A percentile compares a stretch with the other conserved stretches of the same genome.
phyloP scores from a whole-genome alignment of 1,140 invertebrate species.

The Ylistrum balloti region DNA sequence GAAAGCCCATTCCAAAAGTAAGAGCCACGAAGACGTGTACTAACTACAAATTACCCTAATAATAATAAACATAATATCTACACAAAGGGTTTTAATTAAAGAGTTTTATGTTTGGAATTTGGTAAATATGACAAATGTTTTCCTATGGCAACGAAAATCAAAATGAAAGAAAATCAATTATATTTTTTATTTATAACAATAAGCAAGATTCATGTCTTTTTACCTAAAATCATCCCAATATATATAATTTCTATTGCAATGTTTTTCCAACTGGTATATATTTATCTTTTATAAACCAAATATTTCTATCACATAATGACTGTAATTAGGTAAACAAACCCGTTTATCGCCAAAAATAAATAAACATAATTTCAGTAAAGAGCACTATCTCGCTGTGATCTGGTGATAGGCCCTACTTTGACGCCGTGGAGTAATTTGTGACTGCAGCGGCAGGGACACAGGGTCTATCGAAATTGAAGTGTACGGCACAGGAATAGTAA shows the following conservation, averaged over 20 bases:
- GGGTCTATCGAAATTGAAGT: constrained; percentile 11
- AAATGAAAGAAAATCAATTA: background rate
- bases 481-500: background rate
- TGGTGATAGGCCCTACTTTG: constrained; percentile 7
- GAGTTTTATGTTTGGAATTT: too few species aligned
- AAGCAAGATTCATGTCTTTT: too few species aligned
- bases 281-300: background rate
- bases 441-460: background rate
- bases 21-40: too few species aligned
- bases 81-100: too few species aligned
- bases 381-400: background rate
- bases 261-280: background rate
- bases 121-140: background rate
- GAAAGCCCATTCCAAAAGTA: too few species aligned
- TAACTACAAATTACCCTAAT: too few species aligned
- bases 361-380: constrained; percentile 28
- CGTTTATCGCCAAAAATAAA: constrained; percentile 10
- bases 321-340: constrained; percentile 35
- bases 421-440: constrained; percentile 32
- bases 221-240: too few species aligned
- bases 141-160: background rate
- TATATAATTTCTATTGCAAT: background rate
- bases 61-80: too few species aligned
- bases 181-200: too few species aligned
- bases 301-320: background rate